A percentile compares a stretch with the other conserved stretches of the same genome.
phyloP scores from a whole-genome alignment of 1,140 invertebrate genomes.

The Aphidius gifuensis region DNA sequence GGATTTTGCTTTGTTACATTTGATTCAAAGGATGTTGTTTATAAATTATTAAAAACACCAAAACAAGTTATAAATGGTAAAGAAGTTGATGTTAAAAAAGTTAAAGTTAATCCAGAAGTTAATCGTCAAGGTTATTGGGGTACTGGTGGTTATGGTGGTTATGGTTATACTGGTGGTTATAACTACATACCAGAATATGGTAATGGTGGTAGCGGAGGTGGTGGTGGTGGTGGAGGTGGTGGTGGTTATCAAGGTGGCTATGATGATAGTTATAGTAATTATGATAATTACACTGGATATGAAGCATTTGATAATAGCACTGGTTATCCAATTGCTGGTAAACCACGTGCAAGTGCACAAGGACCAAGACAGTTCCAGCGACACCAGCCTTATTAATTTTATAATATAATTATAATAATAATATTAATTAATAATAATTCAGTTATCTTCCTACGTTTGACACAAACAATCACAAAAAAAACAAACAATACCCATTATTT shows the following conservation, averaged over 20 bases:
- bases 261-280: conserved; percentile 49
- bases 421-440: neutral
- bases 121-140: conserved; percentile 50
- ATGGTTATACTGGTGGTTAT: conserved; percentile 53
- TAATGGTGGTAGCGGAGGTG: conserved; percentile 44
- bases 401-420: conserved; percentile 15
- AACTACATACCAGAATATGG: conserved; percentile 52
- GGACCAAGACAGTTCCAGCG: conserved; percentile 54
- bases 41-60: conserved; percentile 61
- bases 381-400: conserved; percentile 56
- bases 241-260: conserved; percentile 46
- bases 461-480: neutral
- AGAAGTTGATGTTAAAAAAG: conserved; percentile 61
- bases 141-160: conserved; percentile 48
- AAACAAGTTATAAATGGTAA: conserved; percentile 66
- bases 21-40: conserved; percentile 62
- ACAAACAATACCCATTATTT: conserved; percentile 47
- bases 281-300: conserved; percentile 46
- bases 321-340: conserved; percentile 45
- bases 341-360: conserved; percentile 45
- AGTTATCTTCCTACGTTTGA: neutral
- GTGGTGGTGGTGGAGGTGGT: conserved; percentile 46
- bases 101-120: conserved; percentile 54
- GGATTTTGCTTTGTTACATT: conserved; percentile 69
- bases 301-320: conserved; percentile 47